These are phyloP conservation scores for Carterocephalus palaemon DNA, from an alignment of 2,888 invertebrate genomes.

Conservation along the genomic window DNA sequence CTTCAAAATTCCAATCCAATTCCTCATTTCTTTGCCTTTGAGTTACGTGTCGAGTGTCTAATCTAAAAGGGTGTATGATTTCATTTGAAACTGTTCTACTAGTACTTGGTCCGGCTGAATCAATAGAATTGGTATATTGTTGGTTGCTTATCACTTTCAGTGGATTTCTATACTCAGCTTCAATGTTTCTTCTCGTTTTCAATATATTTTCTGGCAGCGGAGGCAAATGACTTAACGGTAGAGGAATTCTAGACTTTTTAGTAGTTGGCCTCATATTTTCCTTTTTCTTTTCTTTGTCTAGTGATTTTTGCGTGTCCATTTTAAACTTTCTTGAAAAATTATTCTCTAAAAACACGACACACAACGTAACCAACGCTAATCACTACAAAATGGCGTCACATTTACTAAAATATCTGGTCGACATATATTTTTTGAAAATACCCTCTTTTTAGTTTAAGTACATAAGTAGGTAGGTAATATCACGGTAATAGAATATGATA, in stretches of 20 bases:
- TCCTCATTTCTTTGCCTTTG: slow-evolving; percentile 39
- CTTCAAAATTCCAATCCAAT: slow-evolving; percentile 45
- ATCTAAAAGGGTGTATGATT: slow-evolving; percentile 28
- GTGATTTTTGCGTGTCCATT: slow-evolving; percentile 11
- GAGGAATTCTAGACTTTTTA: slow-evolving; percentile 49
- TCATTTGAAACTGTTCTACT: slow-evolving; percentile 30
- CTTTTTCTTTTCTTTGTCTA: slow-evolving; percentile 45
- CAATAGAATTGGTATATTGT: slow-evolving; percentile 24
- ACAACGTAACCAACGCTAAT: no score
- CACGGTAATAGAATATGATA: no score
- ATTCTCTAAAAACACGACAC: slow-evolving; percentile 21
- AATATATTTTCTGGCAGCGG: slow-evolving; percentile 48
- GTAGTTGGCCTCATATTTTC: slow-evolving; percentile 44
- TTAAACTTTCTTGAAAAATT: slow-evolving; percentile 14
- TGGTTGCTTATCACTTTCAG: slow-evolving; percentile 45
- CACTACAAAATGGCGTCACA: no score
- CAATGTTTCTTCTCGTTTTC: slow-evolving; percentile 32
- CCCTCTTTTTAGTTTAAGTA: no score
- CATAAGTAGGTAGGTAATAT: no score
- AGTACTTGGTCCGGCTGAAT: slow-evolving; percentile 32
- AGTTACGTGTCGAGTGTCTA: slow-evolving; percentile 49
- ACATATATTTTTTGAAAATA: no score
- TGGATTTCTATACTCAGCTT: slow-evolving; percentile 39
- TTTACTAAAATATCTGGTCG: no score
- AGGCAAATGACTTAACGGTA: slow-evolving; percentile 52